phyloP scores from a whole-genome alignment of 1,140 invertebrate genomes.

The Diorhabda sublineata region DNA sequence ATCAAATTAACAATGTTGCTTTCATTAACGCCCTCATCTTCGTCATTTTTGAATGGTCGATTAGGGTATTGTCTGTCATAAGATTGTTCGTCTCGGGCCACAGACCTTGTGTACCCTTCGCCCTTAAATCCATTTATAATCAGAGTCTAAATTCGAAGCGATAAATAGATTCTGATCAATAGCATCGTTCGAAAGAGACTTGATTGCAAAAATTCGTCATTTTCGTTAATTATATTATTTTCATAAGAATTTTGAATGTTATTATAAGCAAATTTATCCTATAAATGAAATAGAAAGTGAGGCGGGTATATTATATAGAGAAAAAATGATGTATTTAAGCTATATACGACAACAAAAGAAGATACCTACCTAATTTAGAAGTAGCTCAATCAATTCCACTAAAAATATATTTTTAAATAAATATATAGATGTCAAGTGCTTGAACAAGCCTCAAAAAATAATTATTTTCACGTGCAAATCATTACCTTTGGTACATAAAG shows the following conservation, averaged over 20 bases:
- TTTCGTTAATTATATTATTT: too few species aligned
- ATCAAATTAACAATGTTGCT: constrained; percentile 16
- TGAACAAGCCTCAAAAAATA: too few species aligned
- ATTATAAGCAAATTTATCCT: too few species aligned
- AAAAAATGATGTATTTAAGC: background rate
- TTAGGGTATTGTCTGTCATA: constrained; percentile 13
- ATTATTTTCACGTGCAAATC: too few species aligned
- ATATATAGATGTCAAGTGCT: too few species aligned
- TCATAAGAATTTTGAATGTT: too few species aligned
- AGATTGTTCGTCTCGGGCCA: constrained; percentile 7
- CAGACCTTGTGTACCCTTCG: constrained; percentile 4
- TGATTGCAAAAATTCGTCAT: too few species aligned
- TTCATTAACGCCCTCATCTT: constrained; percentile 15
- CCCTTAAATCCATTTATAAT: constrained; percentile 17
- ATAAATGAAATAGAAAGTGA: background rate
- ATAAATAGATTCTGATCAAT: too few species aligned
- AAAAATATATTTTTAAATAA: background rate
- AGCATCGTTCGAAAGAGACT: too few species aligned
- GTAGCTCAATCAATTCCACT: background rate
- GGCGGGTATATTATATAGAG: background rate
- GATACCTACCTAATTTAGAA: background rate
- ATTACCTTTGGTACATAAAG: too few species aligned
- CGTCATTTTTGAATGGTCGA: constrained; percentile 8
- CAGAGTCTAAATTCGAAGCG: too few species aligned
- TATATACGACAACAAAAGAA: background rate